A percentile compares a stretch with the other conserved stretches of the same genome.
Evolutionary conservation across 2,888 invertebrate species (phyloP).

Genomic region (Gisinianus flammeolus): DNA sequence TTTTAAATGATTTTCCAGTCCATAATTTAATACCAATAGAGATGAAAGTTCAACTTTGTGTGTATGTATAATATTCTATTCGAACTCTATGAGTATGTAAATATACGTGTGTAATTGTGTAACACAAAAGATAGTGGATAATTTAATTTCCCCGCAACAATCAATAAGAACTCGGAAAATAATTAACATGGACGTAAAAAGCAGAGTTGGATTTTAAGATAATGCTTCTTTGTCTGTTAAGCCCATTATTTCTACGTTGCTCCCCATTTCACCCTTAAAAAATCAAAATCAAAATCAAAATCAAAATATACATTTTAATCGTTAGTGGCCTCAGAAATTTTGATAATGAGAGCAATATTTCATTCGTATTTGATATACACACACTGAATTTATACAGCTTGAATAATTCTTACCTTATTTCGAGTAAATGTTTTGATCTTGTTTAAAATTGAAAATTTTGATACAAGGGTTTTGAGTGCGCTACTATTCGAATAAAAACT

Average conservation of each 20-base stretch:
- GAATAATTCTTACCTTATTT: slow-evolving; percentile 51
- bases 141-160: neutral
- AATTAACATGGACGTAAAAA: neutral
- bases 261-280: slow-evolving; percentile 61
- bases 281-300: neutral
- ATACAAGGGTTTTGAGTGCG: slow-evolving; percentile 54
- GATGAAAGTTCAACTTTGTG: too few relatives aligned
- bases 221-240: slow-evolving; percentile 60
- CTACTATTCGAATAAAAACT: slow-evolving; percentile 55
- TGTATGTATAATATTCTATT: too few relatives aligned
- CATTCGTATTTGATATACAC: neutral
- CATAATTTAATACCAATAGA: too few relatives aligned
- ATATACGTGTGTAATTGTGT: too few relatives aligned
- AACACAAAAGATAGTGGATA: too few relatives aligned
- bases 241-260: slow-evolving; percentile 62
- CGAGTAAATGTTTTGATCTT: slow-evolving; percentile 59
- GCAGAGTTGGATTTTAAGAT: slow-evolving; percentile 41
- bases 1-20: too few relatives aligned
- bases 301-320: too few relatives aligned
- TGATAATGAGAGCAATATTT: neutral
- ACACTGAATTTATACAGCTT: neutral
- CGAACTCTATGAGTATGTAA: too few relatives aligned
- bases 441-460: slow-evolving; percentile 56
- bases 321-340: neutral
- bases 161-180: too few relatives aligned